These are phyloP conservation scores for Gonioctena quinquepunctata DNA, from an alignment of 1,140 invertebrate genomes.

Conservation along the genomic window DNA sequence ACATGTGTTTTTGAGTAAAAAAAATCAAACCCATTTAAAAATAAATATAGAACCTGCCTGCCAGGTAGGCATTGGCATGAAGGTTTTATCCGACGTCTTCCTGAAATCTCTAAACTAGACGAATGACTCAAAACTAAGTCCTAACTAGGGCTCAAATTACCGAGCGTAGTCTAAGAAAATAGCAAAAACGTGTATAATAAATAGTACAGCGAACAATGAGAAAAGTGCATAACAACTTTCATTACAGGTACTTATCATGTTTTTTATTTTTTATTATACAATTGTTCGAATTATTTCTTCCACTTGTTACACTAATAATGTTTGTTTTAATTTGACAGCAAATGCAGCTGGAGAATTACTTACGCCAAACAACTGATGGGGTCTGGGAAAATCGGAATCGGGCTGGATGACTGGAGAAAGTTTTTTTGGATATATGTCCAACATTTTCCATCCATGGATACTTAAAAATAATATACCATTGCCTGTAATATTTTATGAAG, in stretches of 20 bases:
- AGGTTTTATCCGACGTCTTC: not conserved
- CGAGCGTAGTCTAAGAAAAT: not conserved
- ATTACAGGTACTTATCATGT: conserved; percentile 6
- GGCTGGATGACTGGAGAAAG: conserved; percentile 55
- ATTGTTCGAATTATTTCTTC: conserved; percentile 7
- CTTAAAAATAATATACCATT: conserved; percentile 44
- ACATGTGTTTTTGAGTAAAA: not conserved
- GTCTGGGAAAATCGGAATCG: conserved; percentile 47
- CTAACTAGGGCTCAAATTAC: not conserved
- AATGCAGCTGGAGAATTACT: too few relatives aligned
- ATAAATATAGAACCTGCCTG: not conserved
- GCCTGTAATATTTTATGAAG: conserved; percentile 52
- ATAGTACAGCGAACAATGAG: not conserved
- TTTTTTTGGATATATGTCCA: conserved; percentile 54
- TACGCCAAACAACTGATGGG: conserved; percentile 46
- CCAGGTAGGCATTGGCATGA: conserved; percentile 12
- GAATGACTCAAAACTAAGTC: not conserved
- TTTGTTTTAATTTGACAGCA: too few relatives aligned
- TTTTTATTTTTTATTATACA: conserved; percentile 27
- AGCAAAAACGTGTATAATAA: too few relatives aligned
- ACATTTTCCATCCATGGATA: conserved; percentile 54
- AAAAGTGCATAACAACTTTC: conserved; percentile 18
- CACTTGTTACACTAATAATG: too few relatives aligned
- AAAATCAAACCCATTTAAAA: not conserved
- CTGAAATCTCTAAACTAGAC: not conserved